Percentiles rank a stretch among this genome's conserved stretches.
Conservation (phyloP, 2,888 invertebrate genomes). For the Zygothrica quintamaculata region DNA sequence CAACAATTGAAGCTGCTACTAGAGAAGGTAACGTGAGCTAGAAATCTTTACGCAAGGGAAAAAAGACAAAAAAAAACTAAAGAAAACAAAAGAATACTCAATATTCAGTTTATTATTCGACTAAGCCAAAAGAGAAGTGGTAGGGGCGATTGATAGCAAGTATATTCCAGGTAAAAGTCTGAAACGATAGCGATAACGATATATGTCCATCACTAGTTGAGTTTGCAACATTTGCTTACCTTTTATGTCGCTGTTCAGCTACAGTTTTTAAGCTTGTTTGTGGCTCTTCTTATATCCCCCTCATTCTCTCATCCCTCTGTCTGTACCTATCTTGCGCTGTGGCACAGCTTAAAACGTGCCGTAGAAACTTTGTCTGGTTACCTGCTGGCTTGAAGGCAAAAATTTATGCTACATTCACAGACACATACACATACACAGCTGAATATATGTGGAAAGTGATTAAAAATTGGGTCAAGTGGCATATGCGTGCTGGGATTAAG, state of each 20-base stretch:
- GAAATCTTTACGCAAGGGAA: background rate
- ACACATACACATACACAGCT: slow-evolving; percentile 4
- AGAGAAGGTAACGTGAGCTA: slow-evolving; percentile 49
- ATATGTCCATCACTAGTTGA: slow-evolving; percentile 30
- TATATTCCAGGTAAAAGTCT: too few relatives aligned
- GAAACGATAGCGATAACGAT: background rate
- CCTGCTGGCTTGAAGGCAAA: slow-evolving; percentile 70
- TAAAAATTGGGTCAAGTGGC: slow-evolving; percentile 82
- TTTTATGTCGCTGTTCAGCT: slow-evolving; percentile 39
- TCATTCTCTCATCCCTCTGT: too few relatives aligned
- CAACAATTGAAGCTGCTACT: slow-evolving; percentile 45
- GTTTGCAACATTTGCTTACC: slow-evolving; percentile 38
- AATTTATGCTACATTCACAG: slow-evolving; percentile 63
- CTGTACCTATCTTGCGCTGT: too few relatives aligned
- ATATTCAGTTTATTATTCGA: too few relatives aligned
- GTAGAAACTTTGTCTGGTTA: slow-evolving; percentile 57
- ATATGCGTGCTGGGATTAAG: slow-evolving; percentile 77
- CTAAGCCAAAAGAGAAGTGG: too few relatives aligned
- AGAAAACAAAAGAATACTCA: background rate
- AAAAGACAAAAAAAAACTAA: background rate
- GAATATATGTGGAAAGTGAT: slow-evolving; percentile 71
- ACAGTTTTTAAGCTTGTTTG: slow-evolving; percentile 59
- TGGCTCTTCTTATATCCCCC: too few relatives aligned
- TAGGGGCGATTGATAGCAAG: too few relatives aligned
- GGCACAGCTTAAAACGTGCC: slow-evolving; percentile 73